Evolutionary conservation across 2,113 vertebrate species (phyloP).

Genomic region (Theristicus caerulescens): DNA sequence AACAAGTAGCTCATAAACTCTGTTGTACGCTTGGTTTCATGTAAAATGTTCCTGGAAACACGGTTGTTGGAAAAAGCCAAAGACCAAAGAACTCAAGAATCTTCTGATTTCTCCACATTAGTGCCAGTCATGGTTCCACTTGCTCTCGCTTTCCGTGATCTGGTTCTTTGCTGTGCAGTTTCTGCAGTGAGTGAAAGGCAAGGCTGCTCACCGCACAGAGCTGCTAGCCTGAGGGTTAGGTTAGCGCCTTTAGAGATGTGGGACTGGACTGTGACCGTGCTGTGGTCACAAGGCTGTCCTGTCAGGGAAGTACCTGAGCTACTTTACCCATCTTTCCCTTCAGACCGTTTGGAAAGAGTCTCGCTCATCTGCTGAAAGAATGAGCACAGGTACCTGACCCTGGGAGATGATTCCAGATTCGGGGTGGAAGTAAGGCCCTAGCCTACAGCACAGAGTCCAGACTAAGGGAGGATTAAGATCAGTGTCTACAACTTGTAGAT

Average conservation of each 20-base stretch:
- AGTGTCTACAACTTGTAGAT: not conserved
- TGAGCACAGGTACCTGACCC: not conserved
- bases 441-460: not conserved
- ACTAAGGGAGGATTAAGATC: not conserved
- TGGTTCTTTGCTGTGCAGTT: not conserved
- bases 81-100: not conserved
- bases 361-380: not conserved
- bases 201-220: not conserved
- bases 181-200: not conserved
- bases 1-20: not conserved
- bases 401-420: not conserved
- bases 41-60: not conserved
- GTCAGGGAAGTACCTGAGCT: not conserved
- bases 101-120: not conserved
- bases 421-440: not conserved
- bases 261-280: not conserved
- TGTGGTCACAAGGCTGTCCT: not conserved
- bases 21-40: not conserved
- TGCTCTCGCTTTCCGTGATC: not conserved
- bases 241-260: not conserved
- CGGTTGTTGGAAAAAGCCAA: not conserved
- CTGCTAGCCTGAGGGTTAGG: not conserved
- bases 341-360: not conserved
- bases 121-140: not conserved
- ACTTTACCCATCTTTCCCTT: not conserved